Base-by-base conservation (phyloP, 64 coral and sea anemone species). In the Stichodactyla mertensii region DNA sequence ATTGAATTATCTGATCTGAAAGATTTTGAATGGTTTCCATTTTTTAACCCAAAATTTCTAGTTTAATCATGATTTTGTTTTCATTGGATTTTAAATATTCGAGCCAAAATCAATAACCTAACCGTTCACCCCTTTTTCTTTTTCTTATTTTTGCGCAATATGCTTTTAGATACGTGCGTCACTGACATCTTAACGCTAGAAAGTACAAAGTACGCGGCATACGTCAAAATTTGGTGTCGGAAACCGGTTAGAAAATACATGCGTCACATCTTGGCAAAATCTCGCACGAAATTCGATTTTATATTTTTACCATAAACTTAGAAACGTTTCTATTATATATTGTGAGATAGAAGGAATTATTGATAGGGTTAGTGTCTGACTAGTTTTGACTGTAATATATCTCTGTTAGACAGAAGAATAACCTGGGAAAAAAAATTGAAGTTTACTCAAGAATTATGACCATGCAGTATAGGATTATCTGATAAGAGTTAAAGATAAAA, bases 381-480 rank as follows among this genome's bases (percentile, higher is more conserved):
- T 74, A 74, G 69, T 74, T 74, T 74, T 74, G 69, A 74, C 69
- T 74, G 69, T 74, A 74, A 26, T 26, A 74, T 74, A 74, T 74
- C 69, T 74, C 22, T 12, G 62, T 31, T 27, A 74, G 24, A 74
- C 27, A 74, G 24, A 31, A 74, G 24, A 74, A 36, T 27, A 8
- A 31, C 69, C 69, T 7, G 20, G 20, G 22, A 74, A 28, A 31
- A 74, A 74, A 28, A 31, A 74, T 74, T 74, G 69, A 74, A 74
- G 69, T 74, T 74, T 74, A 74, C 26, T 74, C 69, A 74, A 31
- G 69, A 74, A 74, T 74, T 74, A 74, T 19, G 24, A 31, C 69
- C 24, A 66, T 66, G 62, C 20, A 26, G 69, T 23, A 27, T 11
- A 23, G 69, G 69, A 74, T 74, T 74, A 74, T 74, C 69, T 74